phyloP scores from a whole-genome alignment of 2,888 invertebrate species.

The Creontiades dilutus region DNA sequence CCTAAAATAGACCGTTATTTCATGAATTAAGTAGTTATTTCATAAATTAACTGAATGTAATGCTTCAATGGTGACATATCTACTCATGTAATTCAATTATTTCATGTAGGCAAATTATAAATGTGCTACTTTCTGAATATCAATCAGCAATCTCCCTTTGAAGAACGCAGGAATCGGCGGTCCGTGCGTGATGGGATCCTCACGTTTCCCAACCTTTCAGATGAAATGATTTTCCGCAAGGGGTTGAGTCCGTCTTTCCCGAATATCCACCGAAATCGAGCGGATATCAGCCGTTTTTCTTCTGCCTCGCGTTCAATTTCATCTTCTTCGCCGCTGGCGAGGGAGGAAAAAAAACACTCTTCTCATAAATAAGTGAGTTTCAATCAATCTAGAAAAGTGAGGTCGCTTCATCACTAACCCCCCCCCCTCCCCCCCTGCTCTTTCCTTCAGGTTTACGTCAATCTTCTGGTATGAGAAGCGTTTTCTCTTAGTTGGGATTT shows the following conservation, averaged over 20 bases:
- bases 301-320: neutral
- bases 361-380: slow-evolving; percentile 71
- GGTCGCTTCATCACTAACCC: slow-evolving; percentile 58
- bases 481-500: neutral
- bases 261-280: slow-evolving; percentile 24
- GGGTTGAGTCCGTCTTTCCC: neutral
- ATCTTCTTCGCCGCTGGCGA: neutral
- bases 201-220: neutral
- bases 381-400: slow-evolving; percentile 70
- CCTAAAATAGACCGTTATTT: no score
- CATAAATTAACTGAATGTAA: no score
- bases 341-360: slow-evolving; percentile 46
- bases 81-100: no score
- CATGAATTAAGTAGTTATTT: no score
- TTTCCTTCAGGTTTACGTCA: neutral
- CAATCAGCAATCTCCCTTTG: no score
- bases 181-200: neutral
- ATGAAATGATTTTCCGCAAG: neutral
- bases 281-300: slow-evolving; percentile 35
- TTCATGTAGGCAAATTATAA: no score
- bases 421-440: neutral
- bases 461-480: neutral
- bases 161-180: no score
- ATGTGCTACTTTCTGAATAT: no score
- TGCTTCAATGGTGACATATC: no score